These are phyloP conservation scores for Propithecus deckenii DNA, from an alignment of 2,797 vertebrate genomes.

Conservation along the genomic window DNA sequence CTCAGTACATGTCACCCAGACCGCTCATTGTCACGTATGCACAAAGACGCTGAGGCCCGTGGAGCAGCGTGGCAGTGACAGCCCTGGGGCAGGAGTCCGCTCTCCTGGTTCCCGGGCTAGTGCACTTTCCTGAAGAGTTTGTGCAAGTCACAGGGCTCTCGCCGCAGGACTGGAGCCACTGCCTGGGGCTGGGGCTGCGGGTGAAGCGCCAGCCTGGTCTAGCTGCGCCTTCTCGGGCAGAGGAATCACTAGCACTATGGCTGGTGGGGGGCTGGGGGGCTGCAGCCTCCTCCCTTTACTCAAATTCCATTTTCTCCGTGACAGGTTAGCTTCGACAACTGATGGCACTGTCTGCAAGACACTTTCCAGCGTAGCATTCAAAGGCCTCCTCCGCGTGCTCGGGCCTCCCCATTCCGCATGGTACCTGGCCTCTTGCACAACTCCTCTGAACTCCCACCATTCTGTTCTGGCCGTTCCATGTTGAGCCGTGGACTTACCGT, in stretches of 20 bases:
- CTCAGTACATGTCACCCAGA: neutral
- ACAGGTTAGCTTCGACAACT: neutral
- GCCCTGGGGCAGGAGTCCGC: neutral
- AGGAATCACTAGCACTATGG: neutral
- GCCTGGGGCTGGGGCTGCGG: neutral
- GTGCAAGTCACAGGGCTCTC: neutral
- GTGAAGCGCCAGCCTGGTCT: neutral
- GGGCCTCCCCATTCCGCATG: neutral
- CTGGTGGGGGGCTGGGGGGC: too few species aligned
- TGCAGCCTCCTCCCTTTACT: neutral
- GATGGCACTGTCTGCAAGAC: neutral
- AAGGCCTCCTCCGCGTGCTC: neutral
- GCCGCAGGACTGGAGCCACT: rapidly evolving
- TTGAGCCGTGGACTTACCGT: neutral
- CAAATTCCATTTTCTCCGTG: neutral
- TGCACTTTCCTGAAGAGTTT: neutral
- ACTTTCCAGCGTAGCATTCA: neutral
- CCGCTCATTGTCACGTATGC: neutral
- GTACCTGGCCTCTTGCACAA: neutral
- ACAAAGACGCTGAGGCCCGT: rapidly evolving
- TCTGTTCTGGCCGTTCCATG: neutral
- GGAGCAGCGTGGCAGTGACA: neutral
- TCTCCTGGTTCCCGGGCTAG: neutral
- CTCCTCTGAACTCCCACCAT: neutral
- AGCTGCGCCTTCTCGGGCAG: neutral